These are phyloP conservation scores for Falco berigora DNA, from an alignment of 2,797 vertebrate species.

Conservation along the genomic window DNA sequence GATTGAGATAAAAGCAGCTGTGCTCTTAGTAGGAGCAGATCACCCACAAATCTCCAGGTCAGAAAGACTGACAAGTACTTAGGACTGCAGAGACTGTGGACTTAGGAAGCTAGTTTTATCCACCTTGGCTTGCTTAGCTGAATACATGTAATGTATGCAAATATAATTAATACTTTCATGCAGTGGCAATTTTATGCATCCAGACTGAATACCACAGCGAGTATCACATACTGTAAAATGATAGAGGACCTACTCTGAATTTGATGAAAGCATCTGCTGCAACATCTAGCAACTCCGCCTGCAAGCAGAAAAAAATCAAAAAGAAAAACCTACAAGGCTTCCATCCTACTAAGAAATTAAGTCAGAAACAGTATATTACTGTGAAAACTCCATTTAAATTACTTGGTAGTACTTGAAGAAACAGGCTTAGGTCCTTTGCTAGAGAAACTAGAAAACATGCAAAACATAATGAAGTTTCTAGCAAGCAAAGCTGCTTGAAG, in stretches of 20 bases:
- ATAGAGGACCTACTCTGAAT: conserved; percentile 76
- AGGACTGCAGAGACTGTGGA: neutral
- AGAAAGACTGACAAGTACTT: neutral
- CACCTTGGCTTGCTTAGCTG: neutral
- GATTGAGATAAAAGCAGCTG: neutral
- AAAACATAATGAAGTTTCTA: neutral
- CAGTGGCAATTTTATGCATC: neutral
- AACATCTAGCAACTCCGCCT: conserved; percentile 77
- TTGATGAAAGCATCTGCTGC: conserved; percentile 74
- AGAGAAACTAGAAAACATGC: neutral
- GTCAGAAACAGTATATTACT: neutral
- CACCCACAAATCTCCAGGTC: neutral
- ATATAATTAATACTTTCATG: neutral
- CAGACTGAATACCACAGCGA: neutral
- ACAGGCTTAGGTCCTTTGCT: neutral
- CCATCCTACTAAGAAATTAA: neutral
- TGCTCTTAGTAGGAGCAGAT: neutral
- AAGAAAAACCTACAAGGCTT: neutral
- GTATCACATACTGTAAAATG: neutral
- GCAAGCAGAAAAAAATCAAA: conserved; percentile 10
- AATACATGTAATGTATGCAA: neutral
- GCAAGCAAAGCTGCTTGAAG: neutral
- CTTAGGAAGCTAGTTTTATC: neutral
- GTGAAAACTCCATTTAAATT: neutral
- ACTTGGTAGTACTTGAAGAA: neutral